Percentiles rank a stretch among this genome's conserved stretches.
These are phyloP conservation scores for Murina feae DNA, from an alignment of 2,113 vertebrate species.

Conservation along the genomic window DNA sequence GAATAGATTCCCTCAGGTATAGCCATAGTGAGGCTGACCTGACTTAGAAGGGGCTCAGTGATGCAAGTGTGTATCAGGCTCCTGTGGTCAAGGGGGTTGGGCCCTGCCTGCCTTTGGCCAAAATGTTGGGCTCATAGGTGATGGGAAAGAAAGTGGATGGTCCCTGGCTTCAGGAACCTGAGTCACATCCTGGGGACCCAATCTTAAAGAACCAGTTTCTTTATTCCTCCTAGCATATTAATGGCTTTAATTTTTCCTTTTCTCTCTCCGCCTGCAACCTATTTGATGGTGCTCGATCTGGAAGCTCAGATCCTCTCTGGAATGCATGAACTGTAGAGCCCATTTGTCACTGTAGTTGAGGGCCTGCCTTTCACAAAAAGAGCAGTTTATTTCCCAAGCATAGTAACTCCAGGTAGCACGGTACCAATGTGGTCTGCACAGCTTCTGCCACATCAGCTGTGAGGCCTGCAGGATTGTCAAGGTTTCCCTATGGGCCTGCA, in stretches of 20 bases:
- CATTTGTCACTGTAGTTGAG: conserved; percentile 49
- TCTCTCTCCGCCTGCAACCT: neutral
- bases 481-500: neutral
- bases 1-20: neutral
- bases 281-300: conserved; percentile 41
- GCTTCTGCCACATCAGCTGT: neutral
- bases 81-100: neutral
- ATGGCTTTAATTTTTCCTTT: conserved; percentile 63
- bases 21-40: neutral
- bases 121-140: neutral
- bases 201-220: neutral
- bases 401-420: conserved; percentile 23
- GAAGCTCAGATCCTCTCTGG: conserved; percentile 37
- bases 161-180: neutral
- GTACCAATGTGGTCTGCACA: neutral
- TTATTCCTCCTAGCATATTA: conserved; percentile 52
- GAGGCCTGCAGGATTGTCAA: neutral
- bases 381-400: conserved; percentile 22
- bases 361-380: neutral
- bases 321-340: neutral
- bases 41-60: neutral
- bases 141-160: neutral
- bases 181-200: neutral
- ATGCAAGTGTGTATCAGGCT: neutral
- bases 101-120: neutral